phyloP scores from a whole-genome alignment of 2,888 invertebrate genomes.

The Apodemia duryi region DNA sequence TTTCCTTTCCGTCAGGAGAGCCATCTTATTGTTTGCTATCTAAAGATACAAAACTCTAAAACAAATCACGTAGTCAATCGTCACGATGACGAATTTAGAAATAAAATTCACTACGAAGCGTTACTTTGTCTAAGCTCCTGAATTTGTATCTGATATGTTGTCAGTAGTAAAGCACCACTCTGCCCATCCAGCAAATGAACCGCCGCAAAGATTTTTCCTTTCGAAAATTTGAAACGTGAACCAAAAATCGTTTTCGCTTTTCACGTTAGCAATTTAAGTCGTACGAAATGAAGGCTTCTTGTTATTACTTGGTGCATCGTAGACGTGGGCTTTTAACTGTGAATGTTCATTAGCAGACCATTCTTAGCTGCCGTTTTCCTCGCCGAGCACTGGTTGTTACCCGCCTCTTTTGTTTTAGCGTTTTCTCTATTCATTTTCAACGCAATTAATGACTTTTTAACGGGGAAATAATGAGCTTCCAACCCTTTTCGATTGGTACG shows the following conservation, averaged over 20 bases:
- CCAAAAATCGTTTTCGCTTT: neutral
- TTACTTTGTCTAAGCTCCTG: too few relatives aligned
- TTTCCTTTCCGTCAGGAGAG: too few relatives aligned
- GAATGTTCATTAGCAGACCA: conserved; percentile 15
- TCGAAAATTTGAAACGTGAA: neutral
- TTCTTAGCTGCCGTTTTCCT: conserved; percentile 9
- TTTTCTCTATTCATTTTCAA: conserved; percentile 30
- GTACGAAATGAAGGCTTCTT: conserved; percentile 11
- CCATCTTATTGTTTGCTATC: too few relatives aligned
- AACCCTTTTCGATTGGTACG: conserved; percentile 24
- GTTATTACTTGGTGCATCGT: conserved; percentile 2
- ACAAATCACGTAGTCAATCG: too few relatives aligned
- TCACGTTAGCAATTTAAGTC: conserved; percentile 6
- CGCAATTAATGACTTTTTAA: conserved; percentile 35
- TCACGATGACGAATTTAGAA: too few relatives aligned
- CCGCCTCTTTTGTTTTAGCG: conserved; percentile 29
- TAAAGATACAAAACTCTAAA: too few relatives aligned
- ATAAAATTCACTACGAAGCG: too few relatives aligned
- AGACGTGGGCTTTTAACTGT: conserved; percentile 15
- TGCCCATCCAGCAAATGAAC: too few relatives aligned
- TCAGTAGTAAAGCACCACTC: too few relatives aligned
- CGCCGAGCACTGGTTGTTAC: conserved; percentile 14
- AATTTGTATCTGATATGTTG: too few relatives aligned
- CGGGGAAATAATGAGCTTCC: conserved; percentile 32
- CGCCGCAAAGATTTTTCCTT: neutral